Evolutionary conservation across 2,888 invertebrate species (phyloP), one percentile per base, ranked within the genome.

Genomic region (Erynnis tages): DNA sequence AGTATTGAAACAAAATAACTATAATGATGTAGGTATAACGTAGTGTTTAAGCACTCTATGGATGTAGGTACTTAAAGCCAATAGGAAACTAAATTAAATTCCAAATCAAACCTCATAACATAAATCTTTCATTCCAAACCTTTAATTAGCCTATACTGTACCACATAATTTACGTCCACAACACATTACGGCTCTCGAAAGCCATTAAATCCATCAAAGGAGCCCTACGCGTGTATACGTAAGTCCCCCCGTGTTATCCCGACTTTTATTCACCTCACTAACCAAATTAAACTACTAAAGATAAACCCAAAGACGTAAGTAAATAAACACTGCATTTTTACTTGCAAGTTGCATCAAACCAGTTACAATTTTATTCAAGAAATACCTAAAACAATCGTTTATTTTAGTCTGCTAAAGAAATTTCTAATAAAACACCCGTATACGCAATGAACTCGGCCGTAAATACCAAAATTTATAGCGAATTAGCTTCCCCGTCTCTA

Each of bases 161-260:
- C 25, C 48, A 48, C 16, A 38, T 49, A 40, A 49, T 40, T 40
- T 40, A 41, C 41, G 2, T 10, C 23, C 25, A 11, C 29, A 19
- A 5, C 1, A 1, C 16, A 35, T 49, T 41, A 49, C 49, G 25
- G 17, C 27, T 43, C 32, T 63, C 60, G 63, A 62, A 70, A 63
- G 58, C 57, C 65, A 59, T 58, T 62, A 57, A 61, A 58, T 48
- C 29, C 32, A 10, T 37, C 52, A 37, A 35, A 29, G 44, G 11
- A 16, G 21, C 37, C 7, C 45, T 29, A 38, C 6, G 19, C 30
- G 38, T 16, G 23, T 53, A 37, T 30, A 53, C 32, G 17, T 25
- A 27, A 43, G 37, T 21, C 37, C 32, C 4, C 23, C 32, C 14
- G 13, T 4, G 6, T 30, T 30, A 32, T 10, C 4, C 48, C 10